phyloP scores from a whole-genome alignment of 2,113 vertebrate genomes.

The Leucopsar rothschildi region DNA sequence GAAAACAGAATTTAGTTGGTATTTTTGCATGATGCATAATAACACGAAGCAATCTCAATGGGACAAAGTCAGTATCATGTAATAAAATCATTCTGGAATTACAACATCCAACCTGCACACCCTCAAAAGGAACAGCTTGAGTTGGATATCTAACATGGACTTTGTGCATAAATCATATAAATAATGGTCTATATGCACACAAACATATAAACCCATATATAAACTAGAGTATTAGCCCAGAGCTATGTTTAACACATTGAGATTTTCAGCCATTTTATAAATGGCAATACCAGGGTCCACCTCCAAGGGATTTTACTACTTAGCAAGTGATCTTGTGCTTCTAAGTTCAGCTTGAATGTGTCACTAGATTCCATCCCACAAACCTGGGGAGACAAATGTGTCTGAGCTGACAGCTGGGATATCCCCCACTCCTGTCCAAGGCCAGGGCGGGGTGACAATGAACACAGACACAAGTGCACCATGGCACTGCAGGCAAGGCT shows the following conservation, averaged over 20 bases:
- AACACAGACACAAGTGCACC: background rate
- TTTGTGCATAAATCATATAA: background rate
- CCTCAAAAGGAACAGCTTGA: background rate
- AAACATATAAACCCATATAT: background rate
- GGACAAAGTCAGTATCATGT: background rate
- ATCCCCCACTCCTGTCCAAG: background rate
- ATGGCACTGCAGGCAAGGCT: background rate
- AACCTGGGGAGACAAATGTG: no score
- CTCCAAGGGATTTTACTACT: background rate
- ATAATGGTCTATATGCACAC: background rate
- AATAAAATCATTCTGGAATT: background rate
- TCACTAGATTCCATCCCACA: background rate
- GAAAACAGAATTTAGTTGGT: background rate
- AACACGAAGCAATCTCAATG: background rate
- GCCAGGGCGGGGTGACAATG: rapidly evolving
- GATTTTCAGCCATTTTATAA: background rate
- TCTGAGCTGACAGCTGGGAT: background rate
- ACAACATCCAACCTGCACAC: background rate
- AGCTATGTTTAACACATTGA: background rate
- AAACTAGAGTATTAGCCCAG: background rate
- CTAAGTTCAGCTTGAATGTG: background rate
- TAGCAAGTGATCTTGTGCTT: background rate
- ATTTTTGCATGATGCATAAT: background rate
- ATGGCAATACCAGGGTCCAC: background rate
- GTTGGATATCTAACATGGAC: background rate